Evolutionary conservation across 2,888 invertebrate species (phyloP).

Genomic region (Aelia acuminata): DNA sequence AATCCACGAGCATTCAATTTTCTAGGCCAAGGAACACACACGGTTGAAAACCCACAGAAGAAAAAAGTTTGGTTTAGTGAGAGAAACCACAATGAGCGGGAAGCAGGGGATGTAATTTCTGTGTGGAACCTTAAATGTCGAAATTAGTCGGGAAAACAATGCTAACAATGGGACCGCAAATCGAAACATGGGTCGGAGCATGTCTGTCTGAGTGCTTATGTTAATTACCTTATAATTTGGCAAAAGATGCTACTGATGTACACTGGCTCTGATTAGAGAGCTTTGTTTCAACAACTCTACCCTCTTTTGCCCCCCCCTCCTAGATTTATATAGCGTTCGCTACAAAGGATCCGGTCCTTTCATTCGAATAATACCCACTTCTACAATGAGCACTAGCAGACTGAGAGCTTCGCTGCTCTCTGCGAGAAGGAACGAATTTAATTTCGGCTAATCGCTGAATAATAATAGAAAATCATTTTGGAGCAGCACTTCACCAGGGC

Average conservation of each 20-base stretch:
- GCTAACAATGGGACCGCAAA: background rate
- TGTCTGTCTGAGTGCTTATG: background rate
- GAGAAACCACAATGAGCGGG: background rate
- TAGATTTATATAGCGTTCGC: slow-evolving; percentile 26
- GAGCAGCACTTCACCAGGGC: background rate
- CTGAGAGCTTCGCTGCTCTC: background rate
- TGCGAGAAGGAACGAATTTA: background rate
- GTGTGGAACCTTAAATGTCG: background rate
- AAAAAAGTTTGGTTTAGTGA: background rate
- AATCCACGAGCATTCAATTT: too few relatives aligned
- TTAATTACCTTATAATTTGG: slow-evolving; percentile 7
- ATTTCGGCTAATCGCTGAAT: background rate
- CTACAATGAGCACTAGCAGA: background rate
- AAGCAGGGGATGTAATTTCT: background rate
- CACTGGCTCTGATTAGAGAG: slow-evolving; percentile 5
- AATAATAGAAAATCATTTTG: background rate
- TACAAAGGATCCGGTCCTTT: slow-evolving; percentile 21
- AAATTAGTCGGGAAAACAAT: slow-evolving; percentile 19
- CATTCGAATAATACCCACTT: slow-evolving; percentile 20
- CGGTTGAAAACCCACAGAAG: background rate
- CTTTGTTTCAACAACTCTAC: background rate
- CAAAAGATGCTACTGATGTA: slow-evolving; percentile 5
- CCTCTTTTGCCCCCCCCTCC: background rate
- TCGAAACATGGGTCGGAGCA: background rate
- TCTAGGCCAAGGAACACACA: too few relatives aligned